Evolutionary conservation across 1,140 invertebrate species (phyloP), one percentile per base, ranked within the genome.

Genomic region (Parasteatoda tepidariorum): DNA sequence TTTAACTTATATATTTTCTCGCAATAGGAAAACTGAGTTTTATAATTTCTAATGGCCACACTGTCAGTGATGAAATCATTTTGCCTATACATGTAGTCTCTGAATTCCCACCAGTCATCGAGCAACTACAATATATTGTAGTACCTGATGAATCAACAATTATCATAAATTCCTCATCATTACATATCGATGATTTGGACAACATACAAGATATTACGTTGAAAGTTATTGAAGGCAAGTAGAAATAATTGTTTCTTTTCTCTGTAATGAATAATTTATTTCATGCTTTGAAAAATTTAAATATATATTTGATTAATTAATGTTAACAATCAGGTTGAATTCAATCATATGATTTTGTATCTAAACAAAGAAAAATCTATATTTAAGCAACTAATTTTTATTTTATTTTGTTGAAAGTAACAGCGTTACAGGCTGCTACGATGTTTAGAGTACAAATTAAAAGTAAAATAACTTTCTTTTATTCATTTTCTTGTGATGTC

Each of bases 141-240:
- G 6, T 83, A 15, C 26, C 28, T 30, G 61, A 83, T 55, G 62
- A 74, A 22, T 66, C 70, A n/a, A 26, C 57, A 28, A n/a, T 74
- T 66, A 11, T 59, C 15, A 71, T 83, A n/a, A 66, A 74, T 55
- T 54, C 61, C 13, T 67, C 61, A n/a, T 30, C 67, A 15, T 13
- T 83, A 4, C 22, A 18, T 3, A 86, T 90, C 33, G 87, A 88
- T 24, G 89, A 90, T 83, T 88, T 88, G 82, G 87, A 90, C 71
- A 89, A 90, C 84, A 61, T 89, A 34, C 83, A 86, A 11, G 86
- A 89, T 74, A 88, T 90, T 6, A 86, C 83, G 74, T 79, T 90
- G 9, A 87, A 81, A 48, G 87, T 89, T 6, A 76, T 87, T 18
- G 86, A 87, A 82, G 89, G 89, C 75, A 57, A 22, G 34, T 83